phyloP scores from a whole-genome alignment of 2,888 invertebrate species.

The Aspidiotus rigidus region DNA sequence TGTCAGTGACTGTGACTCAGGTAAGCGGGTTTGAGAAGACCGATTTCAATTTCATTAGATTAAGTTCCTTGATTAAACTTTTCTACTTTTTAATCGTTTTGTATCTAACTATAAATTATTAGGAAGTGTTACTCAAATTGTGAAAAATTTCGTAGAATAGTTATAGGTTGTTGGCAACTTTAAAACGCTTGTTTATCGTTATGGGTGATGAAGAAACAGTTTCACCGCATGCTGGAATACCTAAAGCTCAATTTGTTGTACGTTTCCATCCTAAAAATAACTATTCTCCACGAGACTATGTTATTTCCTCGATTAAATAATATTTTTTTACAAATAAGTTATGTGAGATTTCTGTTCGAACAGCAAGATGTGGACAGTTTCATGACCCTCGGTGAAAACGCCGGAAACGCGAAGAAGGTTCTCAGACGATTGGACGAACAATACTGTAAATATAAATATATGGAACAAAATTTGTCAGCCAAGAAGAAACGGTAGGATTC shows the following conservation, averaged over 20 bases:
- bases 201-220: constrained; percentile 28
- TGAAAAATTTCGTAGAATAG: no score
- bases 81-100: no score
- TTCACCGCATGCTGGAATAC: constrained; percentile 61
- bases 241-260: constrained; percentile 80
- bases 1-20: no score
- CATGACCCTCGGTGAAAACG: constrained; percentile 75
- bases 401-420: constrained; percentile 73
- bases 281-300: background rate
- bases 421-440: constrained; percentile 80
- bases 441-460: constrained; percentile 92
- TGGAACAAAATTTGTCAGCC: constrained; percentile 84
- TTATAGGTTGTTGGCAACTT: no score
- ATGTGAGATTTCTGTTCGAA: constrained; percentile 36
- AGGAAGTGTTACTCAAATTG: no score
- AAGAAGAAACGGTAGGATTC: constrained; percentile 60
- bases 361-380: constrained; percentile 89
- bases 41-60: no score
- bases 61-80: no score
- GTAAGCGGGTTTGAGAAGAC: no score
- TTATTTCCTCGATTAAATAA: background rate
- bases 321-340: background rate
- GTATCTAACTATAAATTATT: no score
- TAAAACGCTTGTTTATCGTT: background rate
- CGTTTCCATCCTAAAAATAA: constrained; percentile 42